Evolutionary conservation across 2,888 invertebrate species (phyloP).

Genomic region (Thymelicus lineola): DNA sequence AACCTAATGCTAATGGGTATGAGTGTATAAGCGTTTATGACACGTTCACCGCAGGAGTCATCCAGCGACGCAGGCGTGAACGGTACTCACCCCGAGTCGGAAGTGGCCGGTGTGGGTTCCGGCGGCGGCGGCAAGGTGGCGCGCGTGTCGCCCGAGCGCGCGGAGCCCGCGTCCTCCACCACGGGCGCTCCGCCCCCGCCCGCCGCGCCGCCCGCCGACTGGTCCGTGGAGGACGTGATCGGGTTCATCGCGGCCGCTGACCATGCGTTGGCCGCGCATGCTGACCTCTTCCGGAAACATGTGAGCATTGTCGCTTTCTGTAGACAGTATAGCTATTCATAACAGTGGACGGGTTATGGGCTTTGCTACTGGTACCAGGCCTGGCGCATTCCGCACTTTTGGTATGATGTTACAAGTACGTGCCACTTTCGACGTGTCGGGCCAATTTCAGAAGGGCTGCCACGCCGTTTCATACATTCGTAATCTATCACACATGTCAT

Average conservation of each 20-base stretch:
- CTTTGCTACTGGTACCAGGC: no score
- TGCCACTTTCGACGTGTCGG: no score
- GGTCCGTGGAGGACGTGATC: slow-evolving; percentile 98
- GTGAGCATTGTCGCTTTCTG: slow-evolving; percentile 81
- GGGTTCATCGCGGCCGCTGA: slow-evolving; percentile 95
- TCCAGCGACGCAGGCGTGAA: slow-evolving; percentile 48
- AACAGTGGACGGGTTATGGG: no score
- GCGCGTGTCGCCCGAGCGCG: slow-evolving; percentile 84
- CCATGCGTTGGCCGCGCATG: slow-evolving; percentile 92
- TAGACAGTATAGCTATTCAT: no score
- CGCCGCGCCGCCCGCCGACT: slow-evolving; percentile 90
- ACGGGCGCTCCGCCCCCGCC: slow-evolving; percentile 78
- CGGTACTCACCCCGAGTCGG: slow-evolving; percentile 6
- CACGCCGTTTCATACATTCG: no score
- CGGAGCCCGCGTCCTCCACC: slow-evolving; percentile 89
- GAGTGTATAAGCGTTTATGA: no score
- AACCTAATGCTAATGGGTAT: no score
- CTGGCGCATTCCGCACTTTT: no score
- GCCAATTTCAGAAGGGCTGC: no score
- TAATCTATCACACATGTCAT: no score
- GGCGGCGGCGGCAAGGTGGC: slow-evolving; percentile 62
- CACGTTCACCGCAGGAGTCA: slow-evolving; percentile 51
- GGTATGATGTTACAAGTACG: no score
- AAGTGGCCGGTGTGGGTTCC: slow-evolving; percentile 40
- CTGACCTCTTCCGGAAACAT: slow-evolving; percentile 96